Percentiles rank a stretch among this genome's conserved stretches.
Evolutionary conservation across 1,140 invertebrate species (phyloP).

Genomic region (Meloidogyne exigua): DNA sequence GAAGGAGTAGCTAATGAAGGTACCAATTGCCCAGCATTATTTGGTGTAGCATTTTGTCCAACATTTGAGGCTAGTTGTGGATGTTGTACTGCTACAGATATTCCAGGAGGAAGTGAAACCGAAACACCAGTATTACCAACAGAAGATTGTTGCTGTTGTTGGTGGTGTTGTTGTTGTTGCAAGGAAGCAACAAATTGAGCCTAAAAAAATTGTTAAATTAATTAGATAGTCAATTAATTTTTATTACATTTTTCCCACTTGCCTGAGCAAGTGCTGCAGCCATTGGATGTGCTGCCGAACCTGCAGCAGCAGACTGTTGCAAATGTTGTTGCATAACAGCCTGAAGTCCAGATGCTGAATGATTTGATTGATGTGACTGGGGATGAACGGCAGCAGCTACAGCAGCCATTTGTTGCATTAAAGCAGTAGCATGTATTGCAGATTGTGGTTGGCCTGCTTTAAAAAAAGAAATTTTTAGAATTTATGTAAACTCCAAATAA

Average conservation of each 20-base stretch:
- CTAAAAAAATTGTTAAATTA: neutral
- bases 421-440: slow-evolving; percentile 13
- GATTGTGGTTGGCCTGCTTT: neutral
- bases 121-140: slow-evolving; percentile 2
- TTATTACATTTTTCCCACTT: slow-evolving; percentile 9
- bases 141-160: slow-evolving; percentile 15
- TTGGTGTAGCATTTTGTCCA: neutral
- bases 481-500: too few relatives aligned
- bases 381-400: slow-evolving; percentile 17
- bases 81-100: slow-evolving; percentile 6
- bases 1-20: slow-evolving; percentile 19
- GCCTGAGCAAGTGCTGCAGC: slow-evolving; percentile 26
- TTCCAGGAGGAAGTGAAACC: neutral
- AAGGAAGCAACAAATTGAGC: slow-evolving; percentile 15
- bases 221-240: neutral
- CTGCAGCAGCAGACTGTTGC: slow-evolving; percentile 7
- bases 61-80: neutral
- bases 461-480: neutral
- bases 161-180: slow-evolving; percentile 26
- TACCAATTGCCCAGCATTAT: neutral
- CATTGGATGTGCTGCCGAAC: slow-evolving; percentile 15
- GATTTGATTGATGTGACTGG: slow-evolving; percentile 4
- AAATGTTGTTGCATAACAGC: slow-evolving; percentile 9
- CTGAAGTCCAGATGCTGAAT: neutral
- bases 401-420: neutral